These are phyloP conservation scores for Rhipidura dahli DNA, from an alignment of 2,113 vertebrate genomes.

Conservation along the genomic window DNA sequence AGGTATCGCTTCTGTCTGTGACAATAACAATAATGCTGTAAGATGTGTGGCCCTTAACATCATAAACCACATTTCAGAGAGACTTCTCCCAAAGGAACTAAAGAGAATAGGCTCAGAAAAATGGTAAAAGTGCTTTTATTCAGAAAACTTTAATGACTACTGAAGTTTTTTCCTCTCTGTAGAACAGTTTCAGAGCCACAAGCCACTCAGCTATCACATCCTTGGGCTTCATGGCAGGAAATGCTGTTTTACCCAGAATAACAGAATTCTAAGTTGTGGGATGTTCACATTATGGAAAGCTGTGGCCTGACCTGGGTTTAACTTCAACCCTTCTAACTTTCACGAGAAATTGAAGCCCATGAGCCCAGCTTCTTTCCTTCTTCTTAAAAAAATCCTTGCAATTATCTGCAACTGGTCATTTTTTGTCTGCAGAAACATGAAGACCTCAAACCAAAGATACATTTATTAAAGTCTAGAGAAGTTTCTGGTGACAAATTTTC, in stretches of 20 bases:
- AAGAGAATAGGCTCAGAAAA: neutral
- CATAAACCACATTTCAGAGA: neutral
- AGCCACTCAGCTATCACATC: neutral
- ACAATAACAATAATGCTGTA: neutral
- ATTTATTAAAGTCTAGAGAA: neutral
- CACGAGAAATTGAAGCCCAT: fast-evolving
- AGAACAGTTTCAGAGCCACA: neutral
- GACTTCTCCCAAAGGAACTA: neutral
- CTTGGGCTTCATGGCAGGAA: neutral
- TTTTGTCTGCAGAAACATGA: neutral
- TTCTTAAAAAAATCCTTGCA: neutral
- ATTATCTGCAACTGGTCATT: neutral
- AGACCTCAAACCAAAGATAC: neutral
- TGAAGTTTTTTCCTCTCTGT: neutral
- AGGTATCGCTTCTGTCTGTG: neutral
- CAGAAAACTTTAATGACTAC: neutral
- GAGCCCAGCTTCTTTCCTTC: neutral
- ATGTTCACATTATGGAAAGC: neutral
- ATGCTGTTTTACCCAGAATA: neutral
- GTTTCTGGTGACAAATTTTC: neutral
- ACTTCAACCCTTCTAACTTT: neutral
- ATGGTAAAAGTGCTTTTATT: neutral
- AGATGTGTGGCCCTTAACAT: neutral
- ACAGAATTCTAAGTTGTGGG: neutral
- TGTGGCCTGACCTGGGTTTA: neutral